Evolutionary conservation across 2,113 vertebrate species (phyloP), one percentile per base, ranked within the genome.

Genomic region (Halichoeres trimaculatus): DNA sequence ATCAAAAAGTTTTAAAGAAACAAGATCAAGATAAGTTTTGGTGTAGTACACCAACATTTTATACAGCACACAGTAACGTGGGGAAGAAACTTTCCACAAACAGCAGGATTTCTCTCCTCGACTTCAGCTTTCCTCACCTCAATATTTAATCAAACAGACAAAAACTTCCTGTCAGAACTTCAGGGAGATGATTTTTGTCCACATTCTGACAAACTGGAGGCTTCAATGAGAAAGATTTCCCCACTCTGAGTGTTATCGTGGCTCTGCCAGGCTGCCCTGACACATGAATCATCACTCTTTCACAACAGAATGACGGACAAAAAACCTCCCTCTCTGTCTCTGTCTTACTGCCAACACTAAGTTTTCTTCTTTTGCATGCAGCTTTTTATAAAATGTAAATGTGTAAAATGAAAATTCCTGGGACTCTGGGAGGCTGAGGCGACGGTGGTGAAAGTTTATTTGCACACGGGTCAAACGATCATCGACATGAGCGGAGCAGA

Each of bases 41-140:
- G 5, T 19, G n/a, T 40, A 8, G 10, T 11, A 22, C 11, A 10
- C 30, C 3, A 30, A 6, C 30, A 30, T 30, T 17, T n/a, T n/a
- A n/a, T n/a, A n/a, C n/a, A n/a, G n/a, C n/a, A 13, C 1, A 23
- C 50, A 30, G 43, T 43, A 52, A 36, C 74, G 59, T 24, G 38
- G 53, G 63, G 53, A 43, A 51, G 11, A 55, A 58, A n/a, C n/a
- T n/a, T 23, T 0, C 59, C 54, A 58, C 13, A 22, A 7, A 30
- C 20, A 23, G 8, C 12, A 70, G 45, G 41, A 59, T 64, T 59
- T 84, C 43, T 73, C 67, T 43, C 81, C 85, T 76, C 74, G 71
- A 76, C 69, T 76, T 9, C 9, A n/a, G 50, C 59, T 35, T 41
- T 67, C 67, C 40, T 52, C 20, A 43, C 40, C 24, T 13, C 68